Evolutionary conservation across 2,113 vertebrate species (phyloP).

Genomic region (Petaurus breviceps): DNA sequence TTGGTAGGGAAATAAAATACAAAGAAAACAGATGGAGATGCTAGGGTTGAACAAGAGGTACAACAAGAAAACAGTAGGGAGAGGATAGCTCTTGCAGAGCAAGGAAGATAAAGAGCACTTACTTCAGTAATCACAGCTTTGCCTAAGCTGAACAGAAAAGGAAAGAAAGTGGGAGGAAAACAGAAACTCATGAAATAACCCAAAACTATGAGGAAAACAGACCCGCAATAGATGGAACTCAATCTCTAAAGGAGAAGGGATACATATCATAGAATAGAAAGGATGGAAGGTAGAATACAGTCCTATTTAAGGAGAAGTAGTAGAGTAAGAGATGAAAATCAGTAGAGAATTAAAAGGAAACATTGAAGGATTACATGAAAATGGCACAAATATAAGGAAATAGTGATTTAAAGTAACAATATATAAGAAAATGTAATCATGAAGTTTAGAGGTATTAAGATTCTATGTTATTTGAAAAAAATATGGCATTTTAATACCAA

Average conservation of each 20-base stretch:
- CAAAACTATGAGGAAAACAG: neutral
- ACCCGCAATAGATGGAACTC: neutral
- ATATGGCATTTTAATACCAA: neutral
- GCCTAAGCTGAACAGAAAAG: neutral
- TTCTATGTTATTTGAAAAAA: neutral
- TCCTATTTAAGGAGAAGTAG: neutral
- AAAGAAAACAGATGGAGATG: neutral
- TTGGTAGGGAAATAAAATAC: neutral
- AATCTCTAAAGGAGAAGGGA: neutral
- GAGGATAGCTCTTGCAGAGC: neutral
- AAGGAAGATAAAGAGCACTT: neutral
- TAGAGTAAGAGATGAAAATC: neutral
- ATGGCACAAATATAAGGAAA: constrained; percentile 10
- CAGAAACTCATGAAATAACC: constrained; percentile 13
- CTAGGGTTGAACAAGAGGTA: neutral
- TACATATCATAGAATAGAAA: neutral
- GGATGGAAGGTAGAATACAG: neutral
- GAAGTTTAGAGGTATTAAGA: neutral
- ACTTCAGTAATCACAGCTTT: neutral
- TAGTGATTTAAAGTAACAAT: neutral
- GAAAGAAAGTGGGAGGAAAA: neutral
- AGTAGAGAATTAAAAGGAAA: neutral
- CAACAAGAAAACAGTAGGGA: neutral
- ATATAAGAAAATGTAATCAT: neutral
- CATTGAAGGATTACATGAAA: neutral